Evolutionary conservation across 2,797 vertebrate genomes (phyloP), one percentile per base, ranked within the genome.

Genomic region (Sternotherus odoratus): DNA sequence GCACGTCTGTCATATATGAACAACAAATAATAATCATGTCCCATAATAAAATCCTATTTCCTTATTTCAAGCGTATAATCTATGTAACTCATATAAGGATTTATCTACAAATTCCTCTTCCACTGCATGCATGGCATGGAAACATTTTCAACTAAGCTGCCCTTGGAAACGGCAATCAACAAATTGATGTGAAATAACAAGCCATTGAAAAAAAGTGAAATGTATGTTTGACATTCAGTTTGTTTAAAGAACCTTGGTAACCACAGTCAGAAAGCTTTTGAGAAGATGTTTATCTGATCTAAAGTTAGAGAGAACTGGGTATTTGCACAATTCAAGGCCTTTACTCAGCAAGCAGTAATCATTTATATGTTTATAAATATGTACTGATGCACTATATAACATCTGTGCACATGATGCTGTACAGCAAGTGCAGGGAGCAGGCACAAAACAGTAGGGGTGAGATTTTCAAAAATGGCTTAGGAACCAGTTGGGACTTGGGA

Each of bases 231-330:
- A 82, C 89, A 87, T 81, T 79, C 5, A 46, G 86, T 82, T 96
- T 97, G 87, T 92, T 97, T 97, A 92, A 94, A 95, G 88, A 93
- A 95, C 92, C 89, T 97, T 91, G 85, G 79, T 86, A 95, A 95
- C 4, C 85, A 85, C 56, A 89, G 83, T 53, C n/a, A 82, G 84
- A 94, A 96, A 91, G 84, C 46, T 94, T 94, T 94, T 36, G 87
- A 82, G 60, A 63, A 94, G 79, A 96, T 94, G 90, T 28, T 80
- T 91, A 94, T 95, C 82, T 56, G 80, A 95, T 86, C 82, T 91
- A 93, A 94, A 94, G 82, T 93, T 12, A 94, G 86, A 86, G 9
- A 90, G 81, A 94, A 54, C 19, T 85, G 56, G 51, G 46, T 80
- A 30, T 90, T 43, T 94, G 79, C 79, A 77, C 72, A 95, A 39